A percentile compares a stretch with the other conserved stretches of the same genome.
phyloP scores from a whole-genome alignment of 2,797 vertebrate species.

The Hydrolagus colliei region DNA sequence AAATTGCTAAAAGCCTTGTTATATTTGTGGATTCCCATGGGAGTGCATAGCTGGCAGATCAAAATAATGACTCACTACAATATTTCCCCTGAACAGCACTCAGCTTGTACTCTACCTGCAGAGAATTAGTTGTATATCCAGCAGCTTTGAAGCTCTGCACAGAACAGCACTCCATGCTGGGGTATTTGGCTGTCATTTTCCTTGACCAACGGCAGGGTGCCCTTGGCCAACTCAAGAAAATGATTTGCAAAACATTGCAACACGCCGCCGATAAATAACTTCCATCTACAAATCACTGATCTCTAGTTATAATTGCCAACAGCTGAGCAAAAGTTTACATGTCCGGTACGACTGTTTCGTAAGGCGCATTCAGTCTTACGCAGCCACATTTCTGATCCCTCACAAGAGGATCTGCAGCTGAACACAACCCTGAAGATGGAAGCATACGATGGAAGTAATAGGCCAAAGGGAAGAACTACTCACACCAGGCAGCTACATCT shows the following conservation, averaged over 20 bases:
- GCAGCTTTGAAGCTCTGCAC: not conserved
- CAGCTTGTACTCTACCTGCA: not conserved
- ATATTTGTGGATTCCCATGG: not conserved
- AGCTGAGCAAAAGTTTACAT: too few species aligned
- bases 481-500: not conserved
- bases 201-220: not conserved
- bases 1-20: not conserved
- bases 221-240: not conserved
- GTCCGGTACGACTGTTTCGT: too few species aligned
- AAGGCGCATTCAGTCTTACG: not conserved
- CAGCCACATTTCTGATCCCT: not conserved
- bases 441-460: not conserved
- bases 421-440: not conserved
- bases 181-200: not conserved
- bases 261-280: too few species aligned
- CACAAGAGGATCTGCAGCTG: not conserved
- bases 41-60: not conserved
- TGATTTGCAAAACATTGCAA: too few species aligned
- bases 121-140: not conserved
- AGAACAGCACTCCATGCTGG: not conserved
- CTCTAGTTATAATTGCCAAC: too few species aligned
- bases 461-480: not conserved
- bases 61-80: not conserved
- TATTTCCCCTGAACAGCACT: not conserved
- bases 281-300: too few species aligned